phyloP scores from a whole-genome alignment of 2,888 invertebrate genomes.

The Philhelius pedissequus region DNA sequence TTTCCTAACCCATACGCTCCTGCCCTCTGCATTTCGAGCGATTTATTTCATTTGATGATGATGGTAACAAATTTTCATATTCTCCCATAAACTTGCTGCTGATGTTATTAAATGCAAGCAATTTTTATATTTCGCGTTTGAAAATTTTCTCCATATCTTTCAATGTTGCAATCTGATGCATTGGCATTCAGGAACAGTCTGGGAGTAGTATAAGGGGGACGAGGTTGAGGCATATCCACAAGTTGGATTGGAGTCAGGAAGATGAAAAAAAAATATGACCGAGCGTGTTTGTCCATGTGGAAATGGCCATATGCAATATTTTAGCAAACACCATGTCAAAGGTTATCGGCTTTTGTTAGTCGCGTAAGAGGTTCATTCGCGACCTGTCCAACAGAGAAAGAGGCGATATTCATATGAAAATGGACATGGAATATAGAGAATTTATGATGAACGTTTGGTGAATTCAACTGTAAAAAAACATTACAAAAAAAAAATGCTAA shows the following conservation, averaged over 20 bases:
- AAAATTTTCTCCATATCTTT: conserved; percentile 7
- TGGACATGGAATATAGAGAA: conserved; percentile 19
- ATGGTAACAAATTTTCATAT: conserved; percentile 51
- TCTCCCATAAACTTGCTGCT: background rate
- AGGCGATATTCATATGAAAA: background rate
- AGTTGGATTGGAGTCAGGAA: too few relatives aligned
- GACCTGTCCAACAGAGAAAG: background rate
- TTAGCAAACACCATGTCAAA: conserved; percentile 62
- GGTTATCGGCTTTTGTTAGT: conserved; percentile 61
- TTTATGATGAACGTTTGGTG: conserved; percentile 53
- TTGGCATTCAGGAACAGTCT: background rate
- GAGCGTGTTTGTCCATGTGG: conserved; percentile 49
- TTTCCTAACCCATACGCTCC: too few relatives aligned
- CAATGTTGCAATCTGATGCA: conserved; percentile 4
- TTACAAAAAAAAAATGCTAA: conserved; percentile 29
- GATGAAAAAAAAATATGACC: conserved; percentile 1
- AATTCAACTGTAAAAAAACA: conserved; percentile 2
- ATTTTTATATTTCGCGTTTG: background rate
- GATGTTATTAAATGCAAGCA: conserved; percentile 17
- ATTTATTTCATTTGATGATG: conserved; percentile 50
- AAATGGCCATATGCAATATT: conserved; percentile 66
- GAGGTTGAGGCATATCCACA: background rate
- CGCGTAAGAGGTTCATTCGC: conserved; percentile 16
- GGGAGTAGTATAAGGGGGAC: background rate
- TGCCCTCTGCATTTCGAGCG: background rate